These are phyloP conservation scores for Arctocebus calabarensis DNA, from an alignment of 2,797 vertebrate genomes.

Conservation along the genomic window DNA sequence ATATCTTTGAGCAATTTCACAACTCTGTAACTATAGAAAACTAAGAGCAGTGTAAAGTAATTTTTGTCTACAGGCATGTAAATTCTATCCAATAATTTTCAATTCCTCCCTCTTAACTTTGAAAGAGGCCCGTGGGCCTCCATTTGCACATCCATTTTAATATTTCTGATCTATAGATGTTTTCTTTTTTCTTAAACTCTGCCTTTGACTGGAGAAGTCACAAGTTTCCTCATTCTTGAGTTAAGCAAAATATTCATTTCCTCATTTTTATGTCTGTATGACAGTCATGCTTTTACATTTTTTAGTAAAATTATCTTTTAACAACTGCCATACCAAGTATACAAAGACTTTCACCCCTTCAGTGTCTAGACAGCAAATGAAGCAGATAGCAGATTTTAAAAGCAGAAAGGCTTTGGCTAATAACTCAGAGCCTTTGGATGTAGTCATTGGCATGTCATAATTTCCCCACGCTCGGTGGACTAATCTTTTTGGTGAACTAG, in stretches of 20 bases:
- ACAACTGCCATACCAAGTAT: conserved; percentile 72
- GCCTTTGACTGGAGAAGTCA: not conserved
- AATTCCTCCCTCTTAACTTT: not conserved
- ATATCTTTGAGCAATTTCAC: not conserved
- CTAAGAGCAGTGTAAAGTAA: conserved; percentile 13
- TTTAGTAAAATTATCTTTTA: conserved; percentile 51
- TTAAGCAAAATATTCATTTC: conserved; percentile 34
- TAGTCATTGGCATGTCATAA: conserved; percentile 77
- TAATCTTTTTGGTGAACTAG: conserved; percentile 76
- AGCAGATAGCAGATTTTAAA: conserved; percentile 71
- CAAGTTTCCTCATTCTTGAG: not conserved
- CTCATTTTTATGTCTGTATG: conserved; percentile 26
- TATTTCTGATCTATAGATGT: not conserved
- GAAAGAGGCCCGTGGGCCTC: not conserved
- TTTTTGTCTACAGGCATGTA: conserved; percentile 8
- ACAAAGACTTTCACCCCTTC: conserved; percentile 39
- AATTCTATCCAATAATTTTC: conserved; percentile 7
- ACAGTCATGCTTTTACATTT: not conserved
- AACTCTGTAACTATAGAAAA: conserved; percentile 32
- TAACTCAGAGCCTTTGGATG: conserved; percentile 75
- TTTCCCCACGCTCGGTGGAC: conserved; percentile 71
- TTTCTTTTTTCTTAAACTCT: not conserved
- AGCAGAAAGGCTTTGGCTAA: conserved; percentile 74
- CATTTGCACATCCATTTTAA: conserved; percentile 43
- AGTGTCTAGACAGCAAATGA: not conserved